Evolutionary conservation across 2,888 invertebrate genomes (phyloP), one percentile per base, ranked within the genome.

Genomic region (Polyommatus iphigenia): DNA sequence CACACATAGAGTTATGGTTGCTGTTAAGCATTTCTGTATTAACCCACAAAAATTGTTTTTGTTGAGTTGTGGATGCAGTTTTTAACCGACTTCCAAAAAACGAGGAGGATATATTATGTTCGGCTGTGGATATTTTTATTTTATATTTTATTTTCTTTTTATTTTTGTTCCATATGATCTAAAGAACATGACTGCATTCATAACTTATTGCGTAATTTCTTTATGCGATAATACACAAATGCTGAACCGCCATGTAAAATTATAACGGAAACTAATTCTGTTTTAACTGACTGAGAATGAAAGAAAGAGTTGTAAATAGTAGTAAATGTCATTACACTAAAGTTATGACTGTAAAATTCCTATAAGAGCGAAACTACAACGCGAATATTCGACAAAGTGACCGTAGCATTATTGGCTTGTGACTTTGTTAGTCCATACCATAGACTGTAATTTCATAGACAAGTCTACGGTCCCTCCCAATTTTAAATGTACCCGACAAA

Each of bases 391-490:
- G 67, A 29, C 20, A 67, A 6, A 7, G 15, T 67, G 67, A 15
- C 29, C 29, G 29, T 18, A 29, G 67, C 67, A 67, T 29, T 67
- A 67, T 29, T 67, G 67, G 67, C 67, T 67, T 67, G 67, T 18
- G 67, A 67, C 67, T 67, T 24, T 32, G 67, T 67, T 67, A 67
- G 67, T 67, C 67, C 29, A 32, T 67, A 67, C 67, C 15, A 67
- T 32, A 29, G 67, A 67, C 67, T 67, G 15, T 10, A 15, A 29
- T 29, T 32, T 29, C 67, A 67, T 32, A 62, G 62, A 62, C 67
- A 67, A 18, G 20, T 67, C 29, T 67, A 67, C 6, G 29, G 29
- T 67, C 15, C 67, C 67, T 67, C 24, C 67, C 67, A 67, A 24
- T 4, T 62, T 24, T 13, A 29, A 67, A 67, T 67, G 67, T 29